A percentile compares a stretch with the other conserved stretches of the same genome.
Conservation (phyloP, 2,888 invertebrate genomes). For the Pteria penguin region DNA sequence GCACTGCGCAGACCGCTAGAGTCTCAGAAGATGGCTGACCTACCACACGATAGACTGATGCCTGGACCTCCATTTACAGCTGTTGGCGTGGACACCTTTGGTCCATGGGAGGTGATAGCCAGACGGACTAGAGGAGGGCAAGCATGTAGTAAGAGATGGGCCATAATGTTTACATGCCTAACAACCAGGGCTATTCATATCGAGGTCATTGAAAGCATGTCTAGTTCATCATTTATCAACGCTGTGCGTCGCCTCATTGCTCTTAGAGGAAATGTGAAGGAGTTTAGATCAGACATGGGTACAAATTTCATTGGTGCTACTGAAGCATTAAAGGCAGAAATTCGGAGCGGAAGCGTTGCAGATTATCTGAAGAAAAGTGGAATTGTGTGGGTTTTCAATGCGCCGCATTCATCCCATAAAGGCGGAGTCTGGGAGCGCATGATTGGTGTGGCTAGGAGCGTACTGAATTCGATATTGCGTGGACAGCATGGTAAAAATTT, state of each 20-base stretch:
- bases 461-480: background rate
- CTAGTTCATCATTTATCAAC: slow-evolving; percentile 19
- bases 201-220: slow-evolving; percentile 27
- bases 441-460: background rate
- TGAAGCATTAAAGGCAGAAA: background rate
- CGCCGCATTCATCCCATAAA: slow-evolving; percentile 1
- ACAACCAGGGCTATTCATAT: slow-evolving; percentile 33
- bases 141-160: slow-evolving; percentile 36
- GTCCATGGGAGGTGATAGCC: slow-evolving; percentile 27
- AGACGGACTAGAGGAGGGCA: slow-evolving; percentile 23
- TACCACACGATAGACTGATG: slow-evolving; percentile 23
- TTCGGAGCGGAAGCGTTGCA: background rate
- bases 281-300: slow-evolving; percentile 11
- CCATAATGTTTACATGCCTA: slow-evolving; percentile 33
- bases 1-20: slow-evolving; percentile 1
- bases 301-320: slow-evolving; percentile 24
- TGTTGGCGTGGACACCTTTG: slow-evolving; percentile 38
- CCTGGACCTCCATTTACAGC: slow-evolving; percentile 32
- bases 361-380: background rate
- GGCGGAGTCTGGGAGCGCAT: background rate
- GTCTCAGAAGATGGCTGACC: slow-evolving; percentile 29
- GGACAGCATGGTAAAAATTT: too few relatives aligned
- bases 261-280: background rate
- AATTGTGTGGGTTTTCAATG: slow-evolving; percentile 16
- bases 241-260: background rate